These are phyloP conservation scores for Thereva unica DNA, from an alignment of 2,888 invertebrate species.

Conservation along the genomic window DNA sequence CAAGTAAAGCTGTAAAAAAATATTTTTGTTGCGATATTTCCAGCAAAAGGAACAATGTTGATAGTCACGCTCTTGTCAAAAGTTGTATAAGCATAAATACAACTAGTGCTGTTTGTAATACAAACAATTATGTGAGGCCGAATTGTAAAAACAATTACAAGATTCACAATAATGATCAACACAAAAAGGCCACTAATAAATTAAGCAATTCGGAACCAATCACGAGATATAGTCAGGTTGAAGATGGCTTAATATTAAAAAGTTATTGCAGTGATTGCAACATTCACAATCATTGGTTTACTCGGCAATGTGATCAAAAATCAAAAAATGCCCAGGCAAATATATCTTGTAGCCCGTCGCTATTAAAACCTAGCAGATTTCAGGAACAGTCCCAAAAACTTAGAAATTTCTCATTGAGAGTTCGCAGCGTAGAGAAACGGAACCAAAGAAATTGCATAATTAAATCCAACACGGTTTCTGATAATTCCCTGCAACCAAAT, in stretches of 20 bases:
- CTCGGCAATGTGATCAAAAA: constrained; percentile 50
- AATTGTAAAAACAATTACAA: constrained; percentile 40
- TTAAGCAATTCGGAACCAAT: constrained; percentile 51
- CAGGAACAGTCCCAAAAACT: constrained; percentile 57
- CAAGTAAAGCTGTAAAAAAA: constrained; percentile 24
- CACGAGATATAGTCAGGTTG: constrained; percentile 47
- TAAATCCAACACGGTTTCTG: constrained; percentile 57
- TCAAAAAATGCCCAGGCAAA: constrained; percentile 57
- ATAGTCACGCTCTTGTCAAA: constrained; percentile 29
- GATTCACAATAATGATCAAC: constrained; percentile 44
- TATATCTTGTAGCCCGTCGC: constrained; percentile 57
- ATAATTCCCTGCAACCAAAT: constrained; percentile 56
- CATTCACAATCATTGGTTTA: constrained; percentile 45
- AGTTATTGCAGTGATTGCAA: constrained; percentile 56
- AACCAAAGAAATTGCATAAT: constrained; percentile 52
- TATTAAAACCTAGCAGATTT: constrained; percentile 55
- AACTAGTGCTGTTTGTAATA: constrained; percentile 45
- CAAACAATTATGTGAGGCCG: constrained; percentile 44
- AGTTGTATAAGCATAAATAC: constrained; percentile 32
- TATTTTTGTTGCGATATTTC: constrained; percentile 3
- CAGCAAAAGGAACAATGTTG: too few relatives aligned
- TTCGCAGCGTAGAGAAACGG: constrained; percentile 48
- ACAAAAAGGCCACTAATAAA: constrained; percentile 46
- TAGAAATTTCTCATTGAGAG: constrained; percentile 55
- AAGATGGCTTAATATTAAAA: constrained; percentile 49